phyloP scores from a whole-genome alignment of 2,113 vertebrate species.

The Lota lota region DNA sequence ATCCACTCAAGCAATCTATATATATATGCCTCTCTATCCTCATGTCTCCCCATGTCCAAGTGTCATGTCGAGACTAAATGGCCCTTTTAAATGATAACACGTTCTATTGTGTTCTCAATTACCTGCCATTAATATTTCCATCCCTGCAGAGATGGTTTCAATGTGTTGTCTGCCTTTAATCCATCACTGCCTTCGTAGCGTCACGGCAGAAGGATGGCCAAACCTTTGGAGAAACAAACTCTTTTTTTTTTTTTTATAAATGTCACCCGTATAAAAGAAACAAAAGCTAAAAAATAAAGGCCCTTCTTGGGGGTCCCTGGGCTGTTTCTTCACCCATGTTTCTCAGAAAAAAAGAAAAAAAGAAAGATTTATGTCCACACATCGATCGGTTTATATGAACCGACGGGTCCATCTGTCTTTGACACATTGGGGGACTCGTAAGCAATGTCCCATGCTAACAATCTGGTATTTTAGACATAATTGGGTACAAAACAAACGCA shows the following conservation, averaged over 20 bases:
- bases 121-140: slow-evolving; percentile 56
- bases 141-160: slow-evolving; percentile 58
- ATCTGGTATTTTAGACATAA: slow-evolving; percentile 25
- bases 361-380: slow-evolving; percentile 36
- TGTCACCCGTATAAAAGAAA: slow-evolving; percentile 41
- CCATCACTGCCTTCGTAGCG: slow-evolving; percentile 49
- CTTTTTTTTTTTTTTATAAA: slow-evolving; percentile 46
- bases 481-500: not conserved
- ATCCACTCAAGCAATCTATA: no score
- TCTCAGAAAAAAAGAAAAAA: slow-evolving; percentile 18
- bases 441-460: slow-evolving; percentile 21
- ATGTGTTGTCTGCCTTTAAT: slow-evolving; percentile 45
- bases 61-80: slow-evolving; percentile 35
- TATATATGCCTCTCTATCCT: not conserved
- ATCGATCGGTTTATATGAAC: slow-evolving; percentile 28
- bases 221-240: slow-evolving; percentile 46
- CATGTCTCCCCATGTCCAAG: slow-evolving; percentile 17
- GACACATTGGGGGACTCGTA: slow-evolving; percentile 14
- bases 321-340: slow-evolving; percentile 27
- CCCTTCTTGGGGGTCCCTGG: slow-evolving; percentile 38
- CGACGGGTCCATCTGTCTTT: slow-evolving; percentile 27
- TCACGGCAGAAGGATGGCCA: slow-evolving; percentile 47
- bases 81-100: slow-evolving; percentile 24
- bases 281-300: slow-evolving; percentile 34
- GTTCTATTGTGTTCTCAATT: slow-evolving; percentile 49